These are phyloP conservation scores for Microcebus murinus DNA, from an alignment of 2,113 vertebrate species.

Conservation along the genomic window DNA sequence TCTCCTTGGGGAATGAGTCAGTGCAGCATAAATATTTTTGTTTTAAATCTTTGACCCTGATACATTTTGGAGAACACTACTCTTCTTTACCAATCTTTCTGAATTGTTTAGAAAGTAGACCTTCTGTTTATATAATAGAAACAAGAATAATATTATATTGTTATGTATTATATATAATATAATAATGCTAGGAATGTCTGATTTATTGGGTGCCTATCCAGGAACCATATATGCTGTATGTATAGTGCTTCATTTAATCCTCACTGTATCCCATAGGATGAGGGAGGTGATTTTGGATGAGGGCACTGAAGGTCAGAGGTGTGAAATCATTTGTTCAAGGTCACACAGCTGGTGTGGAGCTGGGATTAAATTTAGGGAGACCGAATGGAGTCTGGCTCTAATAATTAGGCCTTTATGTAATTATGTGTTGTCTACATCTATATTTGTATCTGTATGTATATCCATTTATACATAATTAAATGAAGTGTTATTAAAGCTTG, in stretches of 20 bases:
- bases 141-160: background rate
- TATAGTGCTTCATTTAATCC: background rate
- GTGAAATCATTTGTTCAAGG: background rate
- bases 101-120: background rate
- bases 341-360: background rate
- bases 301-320: background rate
- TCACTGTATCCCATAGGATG: background rate
- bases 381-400: background rate
- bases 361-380: background rate
- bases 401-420: background rate
- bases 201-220: background rate
- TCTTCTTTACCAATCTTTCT: background rate
- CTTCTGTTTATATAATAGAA: background rate
- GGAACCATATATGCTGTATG: background rate
- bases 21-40: background rate
- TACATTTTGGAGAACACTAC: background rate
- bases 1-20: conserved; percentile 23
- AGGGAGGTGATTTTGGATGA: background rate
- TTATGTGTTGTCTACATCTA: background rate
- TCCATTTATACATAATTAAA: background rate
- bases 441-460: background rate
- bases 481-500: background rate
- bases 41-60: background rate
- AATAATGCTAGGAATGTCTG: background rate
- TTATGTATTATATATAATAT: background rate